Evolutionary conservation across 1,140 invertebrate genomes (phyloP).

Genomic region (Magallana gigas): DNA sequence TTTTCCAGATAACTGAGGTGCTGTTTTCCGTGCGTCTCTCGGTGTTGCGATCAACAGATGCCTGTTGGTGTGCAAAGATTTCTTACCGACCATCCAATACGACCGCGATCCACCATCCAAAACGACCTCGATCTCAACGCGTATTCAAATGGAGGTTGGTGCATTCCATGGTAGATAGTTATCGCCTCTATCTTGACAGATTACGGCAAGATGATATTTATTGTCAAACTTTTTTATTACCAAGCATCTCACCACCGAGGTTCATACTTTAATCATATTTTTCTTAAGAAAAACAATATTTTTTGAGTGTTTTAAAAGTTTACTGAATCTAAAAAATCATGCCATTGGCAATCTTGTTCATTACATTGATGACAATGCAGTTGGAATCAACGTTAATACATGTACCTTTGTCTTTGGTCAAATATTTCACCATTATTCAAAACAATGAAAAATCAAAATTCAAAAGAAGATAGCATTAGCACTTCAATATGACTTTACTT

Average conservation of each 20-base stretch:
- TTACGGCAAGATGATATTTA: constrained; percentile 25
- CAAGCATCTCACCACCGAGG: too few species aligned
- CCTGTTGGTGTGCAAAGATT: not conserved
- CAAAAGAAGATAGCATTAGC: too few species aligned
- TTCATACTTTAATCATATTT: too few species aligned
- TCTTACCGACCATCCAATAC: not conserved
- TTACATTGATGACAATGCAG: too few species aligned
- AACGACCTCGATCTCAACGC: constrained; percentile 11
- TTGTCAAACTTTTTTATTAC: not conserved
- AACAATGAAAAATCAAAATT: too few species aligned
- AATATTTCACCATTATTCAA: too few species aligned
- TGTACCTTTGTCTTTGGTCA: too few species aligned
- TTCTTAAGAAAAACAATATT: too few species aligned
- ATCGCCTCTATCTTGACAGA: constrained; percentile 6
- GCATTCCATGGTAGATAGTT: constrained; percentile 8
- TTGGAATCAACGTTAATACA: too few species aligned
- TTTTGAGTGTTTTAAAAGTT: too few species aligned
- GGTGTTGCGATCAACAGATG: constrained; percentile 9
- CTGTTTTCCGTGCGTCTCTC: not conserved
- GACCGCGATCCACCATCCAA: not conserved
- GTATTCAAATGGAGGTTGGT: not conserved
- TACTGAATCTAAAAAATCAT: too few species aligned
- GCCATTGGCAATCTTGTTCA: too few species aligned
- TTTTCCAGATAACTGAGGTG: not conserved
- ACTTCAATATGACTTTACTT: not conserved